Evolutionary conservation across 2,113 vertebrate species (phyloP), one percentile per base, ranked within the genome.

Genomic region (Rhinichthys klamathensis): DNA sequence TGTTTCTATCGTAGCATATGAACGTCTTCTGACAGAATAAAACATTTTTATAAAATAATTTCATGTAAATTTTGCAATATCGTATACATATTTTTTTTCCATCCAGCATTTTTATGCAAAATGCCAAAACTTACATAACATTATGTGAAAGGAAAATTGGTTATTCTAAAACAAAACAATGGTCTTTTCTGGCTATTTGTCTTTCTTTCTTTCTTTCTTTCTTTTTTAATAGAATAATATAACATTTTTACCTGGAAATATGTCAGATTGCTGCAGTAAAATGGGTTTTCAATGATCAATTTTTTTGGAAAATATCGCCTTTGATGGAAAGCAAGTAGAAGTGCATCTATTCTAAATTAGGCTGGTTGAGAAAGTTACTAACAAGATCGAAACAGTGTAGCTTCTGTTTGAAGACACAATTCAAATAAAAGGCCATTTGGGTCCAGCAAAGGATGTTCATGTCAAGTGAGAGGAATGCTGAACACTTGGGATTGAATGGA

Each of bases 391-490:
- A 88, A 93, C 92, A 92, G 78, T 87, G 72, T 27, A 4, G 88
- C 89, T 86, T 87, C 89, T 92, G 89, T 90, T 90, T 79, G 44
- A 74, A 61, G 70, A 46, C 70, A 77, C 85, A 90, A 91, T 89
- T 81, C 76, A 83, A 87, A 89, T 84, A 87, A 88, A 87, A 89
- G 49, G 56, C 41, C 80, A 83, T 84, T 91, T 87, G 85, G 85
- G 89, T 87, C 58, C 89, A 88, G 81, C 72, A 89, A 86, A 90
- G 85, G 89, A 88, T 91, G 91, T 91, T 85, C 51, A 25, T 73
- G 88, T 87, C 91, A 88, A 85, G 83, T 87, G 88, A 51, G 84
- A 91, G 86, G 90, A 94, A 92, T 92, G 91, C 73, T 16, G 88
- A 73, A 60, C 70, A 77, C 70, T 91, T 88, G 80, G 84, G 87